Conservation (phyloP, 2,113 vertebrate genomes). For the Romanogobio albipinnatus region DNA sequence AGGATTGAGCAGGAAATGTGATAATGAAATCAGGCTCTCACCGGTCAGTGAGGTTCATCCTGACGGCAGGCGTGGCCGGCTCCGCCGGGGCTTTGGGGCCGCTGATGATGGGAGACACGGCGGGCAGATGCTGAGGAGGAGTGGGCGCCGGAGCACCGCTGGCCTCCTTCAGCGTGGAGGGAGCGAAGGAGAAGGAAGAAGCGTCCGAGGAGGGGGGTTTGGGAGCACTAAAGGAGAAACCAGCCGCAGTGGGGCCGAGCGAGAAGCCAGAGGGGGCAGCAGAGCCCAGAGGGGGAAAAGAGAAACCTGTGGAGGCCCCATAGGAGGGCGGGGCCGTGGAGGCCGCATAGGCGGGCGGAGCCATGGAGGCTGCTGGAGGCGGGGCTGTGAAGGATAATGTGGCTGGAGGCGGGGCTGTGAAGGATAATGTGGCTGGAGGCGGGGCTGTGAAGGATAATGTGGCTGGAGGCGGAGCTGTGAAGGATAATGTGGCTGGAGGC, state of each 20-base stretch:
- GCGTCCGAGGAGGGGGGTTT: conserved; percentile 65
- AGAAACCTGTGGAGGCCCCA: conserved; percentile 46
- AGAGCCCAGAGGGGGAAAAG: conserved; percentile 53
- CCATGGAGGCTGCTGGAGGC: conserved; percentile 27
- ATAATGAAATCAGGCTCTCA: conserved; percentile 60
- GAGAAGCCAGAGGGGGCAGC: not conserved
- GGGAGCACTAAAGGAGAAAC: conserved; percentile 74
- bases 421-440: conserved; percentile 28
- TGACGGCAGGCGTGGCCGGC: conserved; percentile 72
- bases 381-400: conserved; percentile 2
- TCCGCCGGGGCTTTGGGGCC: conserved; percentile 66
- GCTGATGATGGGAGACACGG: conserved; percentile 54
- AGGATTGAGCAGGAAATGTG: not conserved
- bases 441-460: conserved; percentile 44
- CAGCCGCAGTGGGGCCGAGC: conserved; percentile 37
- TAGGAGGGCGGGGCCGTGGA: conserved; percentile 52
- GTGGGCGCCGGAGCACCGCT: conserved; percentile 66
- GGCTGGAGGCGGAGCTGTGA: conserved; percentile 16
- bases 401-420: too few relatives aligned
- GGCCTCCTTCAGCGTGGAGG: conserved; percentile 61
- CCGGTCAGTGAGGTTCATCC: conserved; percentile 91
- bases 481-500: too few relatives aligned
- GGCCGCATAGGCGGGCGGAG: conserved; percentile 21
- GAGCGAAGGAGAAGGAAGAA: conserved; percentile 53
- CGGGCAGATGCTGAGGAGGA: conserved; percentile 52